These are phyloP conservation scores for Coenonympha glycerion DNA, from an alignment of 2,888 invertebrate species.

Conservation along the genomic window DNA sequence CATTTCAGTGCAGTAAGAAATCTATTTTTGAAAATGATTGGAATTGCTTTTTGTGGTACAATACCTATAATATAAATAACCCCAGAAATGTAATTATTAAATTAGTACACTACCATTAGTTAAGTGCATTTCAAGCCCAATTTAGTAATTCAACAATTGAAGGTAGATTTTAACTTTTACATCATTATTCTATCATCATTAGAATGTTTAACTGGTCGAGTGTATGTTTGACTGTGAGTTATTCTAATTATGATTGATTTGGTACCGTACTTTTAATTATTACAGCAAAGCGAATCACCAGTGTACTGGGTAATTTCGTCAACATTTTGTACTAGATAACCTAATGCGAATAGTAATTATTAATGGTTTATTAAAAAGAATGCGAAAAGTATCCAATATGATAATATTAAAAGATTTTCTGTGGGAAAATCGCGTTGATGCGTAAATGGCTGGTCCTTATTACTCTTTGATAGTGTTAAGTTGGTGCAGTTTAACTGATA, in stretches of 20 bases:
- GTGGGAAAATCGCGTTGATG: neutral
- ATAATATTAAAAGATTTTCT: too few species aligned
- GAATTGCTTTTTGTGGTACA: constrained; percentile 14
- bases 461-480: neutral
- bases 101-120: neutral
- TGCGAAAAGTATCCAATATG: neutral
- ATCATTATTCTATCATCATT: neutral
- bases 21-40: constrained; percentile 2
- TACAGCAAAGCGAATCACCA: neutral
- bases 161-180: neutral
- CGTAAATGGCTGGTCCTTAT: constrained; percentile 1
- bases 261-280: constrained; percentile 14
- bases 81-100: constrained; percentile 1
- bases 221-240: too few species aligned
- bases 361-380: neutral
- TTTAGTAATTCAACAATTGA: neutral
- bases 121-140: neutral
- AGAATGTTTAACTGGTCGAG: neutral
- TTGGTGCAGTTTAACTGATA: neutral
- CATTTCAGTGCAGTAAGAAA: constrained; percentile 38
- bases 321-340: neutral
- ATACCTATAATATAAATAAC: neutral
- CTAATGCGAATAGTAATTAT: neutral
- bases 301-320: neutral
- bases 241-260: constrained; percentile 8